Base-by-base conservation (phyloP, 2,797 vertebrate species). In the Hypotaenidia philippensis region DNA sequence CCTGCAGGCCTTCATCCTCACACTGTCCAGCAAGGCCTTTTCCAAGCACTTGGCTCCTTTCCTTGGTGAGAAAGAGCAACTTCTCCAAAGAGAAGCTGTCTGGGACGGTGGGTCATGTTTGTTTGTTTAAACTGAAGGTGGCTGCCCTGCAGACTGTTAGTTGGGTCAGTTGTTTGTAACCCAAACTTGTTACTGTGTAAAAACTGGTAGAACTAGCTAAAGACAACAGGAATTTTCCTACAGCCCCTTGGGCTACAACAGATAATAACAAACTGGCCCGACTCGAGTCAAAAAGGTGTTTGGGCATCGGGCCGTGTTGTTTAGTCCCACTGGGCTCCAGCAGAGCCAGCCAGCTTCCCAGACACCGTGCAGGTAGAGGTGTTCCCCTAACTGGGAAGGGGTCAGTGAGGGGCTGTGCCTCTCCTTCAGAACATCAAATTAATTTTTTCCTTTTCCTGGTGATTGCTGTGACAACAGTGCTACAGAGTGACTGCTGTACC, bases 151-250 rank as follows among this genome's bases (percentile, higher is more conserved):
- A 97, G 90, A 38, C 93, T 87, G 76, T 41, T 69, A 47, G 72
- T 75, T 87, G 96, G 97, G 93, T 80, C 96, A 93, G 38, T 87
- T 97, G 96, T 97, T 97, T 97, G 94, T 94, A 96, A 79, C 93
- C 93, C 95, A 97, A 96, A 94, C 94, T 82, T 60, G 16, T 94
- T 61, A n/a, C 87, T 55, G 32, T 8, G 34, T 82, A 31, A 90
- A 96, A 98, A 97, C 97, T 96, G 96, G 98, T 96, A 96, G 94
- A 97, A 97, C 97, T 34, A 93, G 98, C 88, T 96, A n/a, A 96
- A 93, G 90, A 56, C 75, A 90, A 92, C 49, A 96, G 89, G 93
- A 95, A 96, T 97, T 97, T 98, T 97, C 97, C 97, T 93, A 92
- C 3, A 63, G 88, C 84, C 96, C 97, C 64, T 13, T 63, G 94